phyloP scores from a whole-genome alignment of 1,140 invertebrate genomes.

The Triops longicaudatus region DNA sequence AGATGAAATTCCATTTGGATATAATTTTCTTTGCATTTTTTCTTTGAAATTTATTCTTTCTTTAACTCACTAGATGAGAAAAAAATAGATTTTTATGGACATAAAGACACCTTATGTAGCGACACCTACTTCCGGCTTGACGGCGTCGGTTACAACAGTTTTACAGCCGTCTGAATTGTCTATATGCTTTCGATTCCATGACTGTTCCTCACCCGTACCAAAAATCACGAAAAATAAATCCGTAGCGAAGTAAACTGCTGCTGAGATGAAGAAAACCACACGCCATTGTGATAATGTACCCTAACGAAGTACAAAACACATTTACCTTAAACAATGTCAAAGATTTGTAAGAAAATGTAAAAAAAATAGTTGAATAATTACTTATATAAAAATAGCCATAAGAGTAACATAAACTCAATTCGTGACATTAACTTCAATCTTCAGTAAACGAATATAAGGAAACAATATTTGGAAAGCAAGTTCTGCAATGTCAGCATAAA shows the following conservation, averaged over 20 bases:
- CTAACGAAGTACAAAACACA: constrained; percentile 35
- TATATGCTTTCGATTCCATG: constrained; percentile 35
- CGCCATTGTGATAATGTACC: constrained; percentile 47
- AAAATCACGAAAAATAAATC: constrained; percentile 43
- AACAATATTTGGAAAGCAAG: too few relatives aligned
- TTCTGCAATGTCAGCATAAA: neutral
- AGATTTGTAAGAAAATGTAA: neutral
- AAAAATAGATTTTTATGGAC: too few relatives aligned
- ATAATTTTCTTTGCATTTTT: too few relatives aligned
- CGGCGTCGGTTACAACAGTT: neutral
- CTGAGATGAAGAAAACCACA: constrained; percentile 46
- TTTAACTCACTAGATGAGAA: too few relatives aligned
- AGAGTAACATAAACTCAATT: too few relatives aligned
- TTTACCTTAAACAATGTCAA: too few relatives aligned
- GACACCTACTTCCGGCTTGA: neutral
- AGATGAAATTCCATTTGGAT: too few relatives aligned
- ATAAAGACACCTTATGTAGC: neutral
- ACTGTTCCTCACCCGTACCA: constrained; percentile 37
- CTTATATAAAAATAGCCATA: too few relatives aligned
- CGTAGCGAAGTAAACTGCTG: constrained; percentile 42
- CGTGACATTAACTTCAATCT: too few relatives aligned
- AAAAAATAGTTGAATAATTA: neutral
- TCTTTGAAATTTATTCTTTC: too few relatives aligned
- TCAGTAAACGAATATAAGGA: too few relatives aligned
- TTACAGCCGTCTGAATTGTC: neutral